These are phyloP conservation scores for Platorchestia sp. DNA, from an alignment of 1,140 invertebrate species.

Conservation along the genomic window DNA sequence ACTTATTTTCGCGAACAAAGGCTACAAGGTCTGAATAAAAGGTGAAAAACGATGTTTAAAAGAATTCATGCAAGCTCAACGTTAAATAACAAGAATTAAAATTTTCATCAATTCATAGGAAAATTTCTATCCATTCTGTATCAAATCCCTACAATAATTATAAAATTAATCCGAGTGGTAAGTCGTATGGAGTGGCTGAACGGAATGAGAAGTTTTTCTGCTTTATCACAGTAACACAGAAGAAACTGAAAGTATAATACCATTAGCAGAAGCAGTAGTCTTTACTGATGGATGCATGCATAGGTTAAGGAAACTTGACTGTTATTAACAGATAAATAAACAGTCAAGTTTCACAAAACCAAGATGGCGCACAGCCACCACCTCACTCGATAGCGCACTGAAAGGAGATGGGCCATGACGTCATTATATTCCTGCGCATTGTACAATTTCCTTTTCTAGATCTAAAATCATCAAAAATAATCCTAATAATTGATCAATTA, in stretches of 20 bases:
- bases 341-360: conserved; percentile 65
- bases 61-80: neutral
- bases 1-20: conserved; percentile 62
- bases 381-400: conserved; percentile 67
- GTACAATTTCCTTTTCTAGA: neutral
- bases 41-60: neutral
- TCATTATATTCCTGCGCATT: conserved; percentile 63
- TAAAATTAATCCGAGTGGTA: neutral
- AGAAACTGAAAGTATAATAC: conserved; percentile 21
- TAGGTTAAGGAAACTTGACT: conserved; percentile 57
- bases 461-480: neutral
- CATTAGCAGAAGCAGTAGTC: neutral
- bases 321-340: conserved; percentile 57
- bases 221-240: neutral
- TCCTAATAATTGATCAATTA: neutral
- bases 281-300: conserved; percentile 43
- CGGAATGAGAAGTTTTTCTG: neutral
- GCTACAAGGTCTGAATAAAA: neutral
- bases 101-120: neutral
- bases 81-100: neutral
- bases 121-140: neutral
- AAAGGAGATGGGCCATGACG: conserved; percentile 65
- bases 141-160: neutral
- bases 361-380: conserved; percentile 65
- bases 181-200: neutral